Conservation (phyloP, 23 tunicate genomes). For the Halocynthia aurantium region DNA sequence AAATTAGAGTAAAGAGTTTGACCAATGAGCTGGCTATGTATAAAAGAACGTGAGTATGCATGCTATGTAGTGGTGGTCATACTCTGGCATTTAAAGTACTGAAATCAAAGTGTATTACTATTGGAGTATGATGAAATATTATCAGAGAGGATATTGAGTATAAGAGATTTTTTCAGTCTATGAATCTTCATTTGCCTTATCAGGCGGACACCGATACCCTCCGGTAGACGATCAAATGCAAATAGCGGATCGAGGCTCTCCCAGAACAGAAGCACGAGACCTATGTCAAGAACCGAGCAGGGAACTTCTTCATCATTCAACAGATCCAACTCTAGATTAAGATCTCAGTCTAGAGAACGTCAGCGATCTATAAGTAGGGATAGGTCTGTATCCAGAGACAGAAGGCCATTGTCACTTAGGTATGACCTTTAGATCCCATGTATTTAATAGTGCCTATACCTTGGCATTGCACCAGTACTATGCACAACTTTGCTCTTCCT, state of each 20-base stretch:
- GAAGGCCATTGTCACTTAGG: neutral
- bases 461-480: no score
- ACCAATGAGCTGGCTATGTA: conserved; percentile 85
- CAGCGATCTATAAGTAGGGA: neutral
- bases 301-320: conserved; percentile 8
- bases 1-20: conserved; percentile 81
- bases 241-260: neutral
- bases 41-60: conserved; percentile 57
- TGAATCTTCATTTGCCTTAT: neutral
- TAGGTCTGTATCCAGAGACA: conserved; percentile 4
- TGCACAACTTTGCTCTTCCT: neutral
- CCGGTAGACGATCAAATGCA: neutral
- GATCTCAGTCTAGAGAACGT: neutral
- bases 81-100: neutral
- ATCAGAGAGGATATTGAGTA: neutral
- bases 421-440: no score
- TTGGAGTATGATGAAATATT: neutral
- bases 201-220: neutral
- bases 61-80: neutral
- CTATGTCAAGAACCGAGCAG: neutral
- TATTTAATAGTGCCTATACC: no score
- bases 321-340: neutral
- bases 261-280: neutral
- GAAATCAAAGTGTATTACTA: neutral
- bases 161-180: neutral